Evolutionary conservation across 1,140 invertebrate species (phyloP), one percentile per base, ranked within the genome.

Genomic region (Conus betulinus): DNA sequence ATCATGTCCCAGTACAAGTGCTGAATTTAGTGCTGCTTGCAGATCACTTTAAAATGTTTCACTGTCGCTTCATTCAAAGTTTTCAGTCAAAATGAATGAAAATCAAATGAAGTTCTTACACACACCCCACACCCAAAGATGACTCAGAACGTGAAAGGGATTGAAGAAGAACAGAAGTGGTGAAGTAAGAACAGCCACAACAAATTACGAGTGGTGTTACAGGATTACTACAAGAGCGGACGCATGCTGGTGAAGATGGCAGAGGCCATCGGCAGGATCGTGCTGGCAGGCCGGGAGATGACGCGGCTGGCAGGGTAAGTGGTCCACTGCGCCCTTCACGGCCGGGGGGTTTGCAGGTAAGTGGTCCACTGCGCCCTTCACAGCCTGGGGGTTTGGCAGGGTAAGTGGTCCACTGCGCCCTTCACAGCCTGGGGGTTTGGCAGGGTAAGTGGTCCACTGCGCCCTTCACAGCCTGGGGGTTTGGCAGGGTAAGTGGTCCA

Each of bases 161-260:
- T 39, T 39, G 39, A 39, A 39, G 3, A 39, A 39, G 39, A 39
- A 39, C 39, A 1, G 39, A 39, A 1, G 39, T 39, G 39, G 39
- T 39, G 39, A 39, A 39, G 39, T 3, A 39, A 39, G 39, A 39
- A 39, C 39, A 39, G 39, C 39, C 39, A 39, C 39, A 39, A 39
- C 39, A 39, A 39, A 39, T 3, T 39, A 3, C 39, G 39, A 39
- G 39, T 39, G 39, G 39, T 71, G 67, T n/a, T 96, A 51, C 95
- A 97, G 95, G 96, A 97, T 92, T 99, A 99, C 93, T 99, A 99
- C 95, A 98, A 98, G 20, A 98, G 98, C 95, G 99, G 99, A 0
- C 96, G 99, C 23, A 99, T 99, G 99, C 96, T 99, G 93, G 97
- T 99, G 5, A 99, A 99, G 94, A 96, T 99, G 95, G 99, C 99